phyloP scores from a whole-genome alignment of 2,797 vertebrate genomes.

The Cryptoprocta ferox region DNA sequence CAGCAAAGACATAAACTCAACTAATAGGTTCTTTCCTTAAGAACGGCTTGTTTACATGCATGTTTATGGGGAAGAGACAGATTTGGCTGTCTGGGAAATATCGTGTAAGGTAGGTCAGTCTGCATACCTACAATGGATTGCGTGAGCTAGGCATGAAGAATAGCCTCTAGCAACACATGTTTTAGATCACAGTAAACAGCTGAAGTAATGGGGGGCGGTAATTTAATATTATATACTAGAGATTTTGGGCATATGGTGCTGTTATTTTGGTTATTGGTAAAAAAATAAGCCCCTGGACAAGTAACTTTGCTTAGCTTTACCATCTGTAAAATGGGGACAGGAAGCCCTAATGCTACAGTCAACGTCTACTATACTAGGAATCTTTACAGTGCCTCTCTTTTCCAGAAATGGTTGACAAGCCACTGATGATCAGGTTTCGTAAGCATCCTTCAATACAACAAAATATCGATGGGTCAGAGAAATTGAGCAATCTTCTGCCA shows the following conservation, averaged over 20 bases:
- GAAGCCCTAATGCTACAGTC: not conserved
- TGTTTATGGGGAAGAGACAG: conserved; percentile 68
- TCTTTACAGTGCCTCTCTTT: not conserved
- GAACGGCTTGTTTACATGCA: conserved; percentile 61
- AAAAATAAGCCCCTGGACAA: not conserved
- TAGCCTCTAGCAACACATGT: conserved; percentile 37
- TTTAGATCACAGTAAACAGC: conserved; percentile 64
- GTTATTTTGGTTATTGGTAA: conserved; percentile 47
- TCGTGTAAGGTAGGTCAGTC: not conserved
- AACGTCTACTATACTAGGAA: not conserved
- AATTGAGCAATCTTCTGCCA: not conserved
- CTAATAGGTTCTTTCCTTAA: conserved; percentile 40
- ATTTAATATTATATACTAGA: conserved; percentile 54
- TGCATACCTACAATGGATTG: not conserved
- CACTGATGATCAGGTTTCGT: not conserved
- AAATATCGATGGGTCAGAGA: not conserved
- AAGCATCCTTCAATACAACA: not conserved
- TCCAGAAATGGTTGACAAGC: conserved; percentile 1
- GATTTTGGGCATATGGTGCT: conserved; percentile 17
- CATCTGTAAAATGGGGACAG: conserved; percentile 19
- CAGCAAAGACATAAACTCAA: not conserved
- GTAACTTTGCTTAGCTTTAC: conserved; percentile 33
- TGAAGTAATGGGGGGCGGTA: not conserved
- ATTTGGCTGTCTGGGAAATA: conserved; percentile 61
- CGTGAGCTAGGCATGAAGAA: not conserved